A percentile compares a stretch with the other conserved stretches of the same genome.
Conservation (phyloP, 2,797 vertebrate genomes). For the Muscicapa striata region DNA sequence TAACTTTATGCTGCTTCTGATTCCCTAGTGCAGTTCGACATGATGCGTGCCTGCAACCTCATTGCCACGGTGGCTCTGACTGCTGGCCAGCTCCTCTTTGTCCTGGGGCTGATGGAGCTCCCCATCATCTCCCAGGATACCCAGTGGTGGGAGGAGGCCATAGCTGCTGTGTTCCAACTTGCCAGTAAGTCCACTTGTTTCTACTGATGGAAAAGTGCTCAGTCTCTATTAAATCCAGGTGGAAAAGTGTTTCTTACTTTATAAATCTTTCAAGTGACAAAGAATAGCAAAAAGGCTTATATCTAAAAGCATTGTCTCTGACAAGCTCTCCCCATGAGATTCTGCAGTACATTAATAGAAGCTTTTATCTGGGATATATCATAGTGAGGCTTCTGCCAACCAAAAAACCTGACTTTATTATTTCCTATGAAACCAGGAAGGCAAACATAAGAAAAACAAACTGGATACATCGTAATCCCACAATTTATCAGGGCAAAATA, state of each 20-base stretch:
- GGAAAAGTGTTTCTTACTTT: background rate
- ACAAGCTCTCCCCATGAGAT: background rate
- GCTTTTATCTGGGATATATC: conserved; percentile 46
- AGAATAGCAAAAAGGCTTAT: background rate
- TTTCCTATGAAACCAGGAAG: conserved; percentile 30
- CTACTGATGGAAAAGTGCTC: background rate
- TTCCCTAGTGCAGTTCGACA: conserved; percentile 95
- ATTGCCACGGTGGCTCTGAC: conserved; percentile 93
- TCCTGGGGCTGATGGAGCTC: conserved; percentile 89
- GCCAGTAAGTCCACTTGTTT: conserved; percentile 88
- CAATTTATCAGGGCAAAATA: background rate
- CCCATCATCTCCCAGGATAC: conserved; percentile 89
- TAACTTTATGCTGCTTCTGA: background rate
- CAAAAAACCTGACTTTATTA: conserved; percentile 11
- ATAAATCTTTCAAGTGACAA: background rate
- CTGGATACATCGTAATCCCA: background rate
- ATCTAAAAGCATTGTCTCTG: background rate
- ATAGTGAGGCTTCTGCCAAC: conserved; percentile 33
- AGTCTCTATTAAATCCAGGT: background rate
- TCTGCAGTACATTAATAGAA: background rate
- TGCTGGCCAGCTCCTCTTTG: conserved; percentile 92
- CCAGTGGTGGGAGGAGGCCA: conserved; percentile 99
- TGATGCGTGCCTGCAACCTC: conserved; percentile 99
- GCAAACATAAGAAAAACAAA: conserved; percentile 6
- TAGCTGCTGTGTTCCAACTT: conserved; percentile 95